Evolutionary conservation across 2,888 invertebrate genomes (phyloP).

Genomic region (Folsomia candida): DNA sequence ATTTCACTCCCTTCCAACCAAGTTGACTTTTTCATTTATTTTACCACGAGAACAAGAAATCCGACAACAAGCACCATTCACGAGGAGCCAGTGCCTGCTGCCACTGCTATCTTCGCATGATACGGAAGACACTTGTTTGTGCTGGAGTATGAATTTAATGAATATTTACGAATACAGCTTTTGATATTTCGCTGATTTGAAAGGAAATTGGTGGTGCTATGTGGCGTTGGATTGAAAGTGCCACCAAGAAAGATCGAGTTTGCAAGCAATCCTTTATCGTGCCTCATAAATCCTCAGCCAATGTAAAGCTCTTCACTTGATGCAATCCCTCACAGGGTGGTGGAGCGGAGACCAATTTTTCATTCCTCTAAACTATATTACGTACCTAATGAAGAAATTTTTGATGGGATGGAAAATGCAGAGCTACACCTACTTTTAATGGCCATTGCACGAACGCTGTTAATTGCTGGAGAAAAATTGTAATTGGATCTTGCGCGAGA

Average conservation of each 20-base stretch:
- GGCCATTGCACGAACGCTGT: conserved; percentile 5
- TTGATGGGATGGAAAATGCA: not conserved
- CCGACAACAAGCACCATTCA: not conserved
- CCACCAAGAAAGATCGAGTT: conserved; percentile 35
- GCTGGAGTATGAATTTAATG: not conserved
- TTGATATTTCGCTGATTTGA: not conserved
- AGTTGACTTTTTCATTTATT: conserved; percentile 18
- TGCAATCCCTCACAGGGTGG: not conserved
- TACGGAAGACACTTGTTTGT: not conserved
- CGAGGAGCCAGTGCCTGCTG: too few relatives aligned
- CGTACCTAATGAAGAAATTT: not conserved
- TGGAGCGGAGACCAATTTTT: not conserved
- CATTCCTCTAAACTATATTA: not conserved
- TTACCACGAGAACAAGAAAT: not conserved
- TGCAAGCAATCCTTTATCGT: conserved; percentile 32
- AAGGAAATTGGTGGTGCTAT: conserved; percentile 8
- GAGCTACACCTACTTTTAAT: conserved; percentile 9
- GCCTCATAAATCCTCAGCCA: conserved; percentile 39
- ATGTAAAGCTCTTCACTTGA: not conserved
- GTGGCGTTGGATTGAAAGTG: conserved; percentile 11
- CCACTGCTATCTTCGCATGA: too few relatives aligned
- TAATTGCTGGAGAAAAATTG: conserved; percentile 1
- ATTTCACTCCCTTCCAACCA: conserved; percentile 22
- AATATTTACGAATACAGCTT: not conserved
- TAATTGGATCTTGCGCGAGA: not conserved